Percentiles rank a stretch among this genome's conserved stretches.
Evolutionary conservation across 2,113 vertebrate species (phyloP).

Genomic region (Nibea coibor): DNA sequence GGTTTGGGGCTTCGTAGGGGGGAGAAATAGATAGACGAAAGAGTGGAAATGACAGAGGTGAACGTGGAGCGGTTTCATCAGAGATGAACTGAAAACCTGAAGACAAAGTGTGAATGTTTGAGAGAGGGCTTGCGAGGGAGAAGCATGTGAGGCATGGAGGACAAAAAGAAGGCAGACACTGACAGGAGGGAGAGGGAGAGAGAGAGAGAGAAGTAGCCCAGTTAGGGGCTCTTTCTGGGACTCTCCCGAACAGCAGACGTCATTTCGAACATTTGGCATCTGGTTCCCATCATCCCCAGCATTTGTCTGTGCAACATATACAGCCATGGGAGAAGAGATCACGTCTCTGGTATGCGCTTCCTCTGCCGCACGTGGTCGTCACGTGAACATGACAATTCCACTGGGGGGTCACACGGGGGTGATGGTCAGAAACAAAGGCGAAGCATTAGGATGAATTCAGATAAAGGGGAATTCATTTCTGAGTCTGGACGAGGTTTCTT

Average conservation of each 20-base stretch:
- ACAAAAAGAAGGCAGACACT: conserved; percentile 39
- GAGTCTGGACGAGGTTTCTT: not conserved
- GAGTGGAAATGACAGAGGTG: not conserved
- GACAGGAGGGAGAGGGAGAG: conserved; percentile 21
- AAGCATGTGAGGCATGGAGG: not conserved
- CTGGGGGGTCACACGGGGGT: conserved; percentile 45
- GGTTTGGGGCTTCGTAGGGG: not conserved
- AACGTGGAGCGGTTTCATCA: not conserved
- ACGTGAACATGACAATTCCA: conserved; percentile 46
- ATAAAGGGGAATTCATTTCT: not conserved
- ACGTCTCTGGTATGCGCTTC: conserved; percentile 74
- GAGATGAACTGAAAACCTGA: not conserved
- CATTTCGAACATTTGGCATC: conserved; percentile 69
- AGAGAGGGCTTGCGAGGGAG: not conserved
- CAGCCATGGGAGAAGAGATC: conserved; percentile 72
- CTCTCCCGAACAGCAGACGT: conserved; percentile 57
- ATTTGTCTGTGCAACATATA: conserved; percentile 67
- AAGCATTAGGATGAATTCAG: not conserved
- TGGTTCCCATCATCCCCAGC: conserved; percentile 74
- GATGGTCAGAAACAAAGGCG: not conserved
- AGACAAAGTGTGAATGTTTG: conserved; percentile 7
- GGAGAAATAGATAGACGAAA: not conserved
- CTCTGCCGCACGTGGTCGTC: conserved; percentile 64
- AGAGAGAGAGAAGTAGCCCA: not conserved
- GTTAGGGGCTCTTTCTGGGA: conserved; percentile 33